Evolutionary conservation across 2,113 vertebrate genomes (phyloP), one percentile per base, ranked within the genome.

Genomic region (Sinocyclocheilus maitianheensis): DNA sequence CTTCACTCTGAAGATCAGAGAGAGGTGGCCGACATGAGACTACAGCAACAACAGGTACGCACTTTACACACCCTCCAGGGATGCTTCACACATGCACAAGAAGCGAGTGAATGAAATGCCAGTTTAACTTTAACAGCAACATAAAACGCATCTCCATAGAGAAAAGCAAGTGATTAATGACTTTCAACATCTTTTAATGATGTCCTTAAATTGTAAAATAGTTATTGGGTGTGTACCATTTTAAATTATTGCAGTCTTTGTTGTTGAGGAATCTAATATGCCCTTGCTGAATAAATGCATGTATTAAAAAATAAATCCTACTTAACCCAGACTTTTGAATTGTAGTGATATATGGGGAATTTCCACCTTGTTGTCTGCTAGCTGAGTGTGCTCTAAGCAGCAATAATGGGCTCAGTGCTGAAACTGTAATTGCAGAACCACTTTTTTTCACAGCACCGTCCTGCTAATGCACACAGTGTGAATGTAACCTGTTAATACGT

Each of bases 21-120:
- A 80, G 98, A 99, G 91, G 93, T 98, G 22, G 95, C 96, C 0
- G 97, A 99, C 88, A 93, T 99, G 87, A 96, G 96, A 71, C 94
- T 95, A 55, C 98, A 99, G 89, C 98, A 99, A 89, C 98, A 99
- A 91, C 97, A 98, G 97, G 98, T 99, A 93, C 87, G 26, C n/a
- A 2, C 55, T 4, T n/a, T 24, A 79, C 75, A 77, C 43, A 7
- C 3, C 20, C 0, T 71, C 67, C 16, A 20, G 34, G 30, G 16
- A 71, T 4, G 34, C 9, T 40, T 71, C 67, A 37, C 18, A 37
- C 51, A 53, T 53, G 51, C 67, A 69, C 5, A 6, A 13, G 62
- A n/a, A 13, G 10, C 16, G 43, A 30, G 22, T 48, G 9, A 53
- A 40, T 71, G 3, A 71, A 40, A 71, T 40, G 67, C 14, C 5